Evolutionary conservation across 2,888 invertebrate genomes (phyloP).

Genomic region (Saturnia japonica): DNA sequence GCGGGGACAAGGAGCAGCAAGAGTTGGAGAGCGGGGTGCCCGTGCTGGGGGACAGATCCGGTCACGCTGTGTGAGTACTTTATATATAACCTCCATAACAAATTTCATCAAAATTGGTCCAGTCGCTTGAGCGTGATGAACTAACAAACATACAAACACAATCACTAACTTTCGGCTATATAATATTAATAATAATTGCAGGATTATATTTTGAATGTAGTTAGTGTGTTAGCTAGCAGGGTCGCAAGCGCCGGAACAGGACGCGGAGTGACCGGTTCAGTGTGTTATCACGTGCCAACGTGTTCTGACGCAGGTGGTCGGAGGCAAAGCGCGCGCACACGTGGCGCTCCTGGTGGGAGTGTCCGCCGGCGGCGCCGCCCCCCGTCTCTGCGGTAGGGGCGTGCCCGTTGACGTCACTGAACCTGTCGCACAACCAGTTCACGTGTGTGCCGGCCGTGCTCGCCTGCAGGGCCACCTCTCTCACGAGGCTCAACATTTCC

Average conservation of each 20-base stretch:
- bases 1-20: constrained; percentile 28
- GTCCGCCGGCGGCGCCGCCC: constrained; percentile 28
- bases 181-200: too few species aligned
- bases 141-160: too few species aligned
- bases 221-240: too few species aligned
- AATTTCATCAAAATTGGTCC: too few species aligned
- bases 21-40: constrained; percentile 50
- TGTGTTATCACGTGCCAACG: not conserved
- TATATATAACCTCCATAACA: not conserved
- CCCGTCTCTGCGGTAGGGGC: constrained; percentile 54
- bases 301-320: constrained; percentile 65
- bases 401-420: constrained; percentile 88
- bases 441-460: constrained; percentile 92
- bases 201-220: too few species aligned
- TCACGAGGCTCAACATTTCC: constrained; percentile 94
- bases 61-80: constrained; percentile 65
- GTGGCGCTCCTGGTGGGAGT: constrained; percentile 81
- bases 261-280: not conserved
- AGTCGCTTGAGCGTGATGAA: too few species aligned
- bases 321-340: constrained; percentile 89
- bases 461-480: constrained; percentile 93
- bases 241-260: too few species aligned
- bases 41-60: constrained; percentile 52
- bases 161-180: too few species aligned
- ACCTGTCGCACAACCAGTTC: constrained; percentile 95